phyloP scores from a whole-genome alignment of 2,113 vertebrate genomes.

The Picathartes gymnocephalus region DNA sequence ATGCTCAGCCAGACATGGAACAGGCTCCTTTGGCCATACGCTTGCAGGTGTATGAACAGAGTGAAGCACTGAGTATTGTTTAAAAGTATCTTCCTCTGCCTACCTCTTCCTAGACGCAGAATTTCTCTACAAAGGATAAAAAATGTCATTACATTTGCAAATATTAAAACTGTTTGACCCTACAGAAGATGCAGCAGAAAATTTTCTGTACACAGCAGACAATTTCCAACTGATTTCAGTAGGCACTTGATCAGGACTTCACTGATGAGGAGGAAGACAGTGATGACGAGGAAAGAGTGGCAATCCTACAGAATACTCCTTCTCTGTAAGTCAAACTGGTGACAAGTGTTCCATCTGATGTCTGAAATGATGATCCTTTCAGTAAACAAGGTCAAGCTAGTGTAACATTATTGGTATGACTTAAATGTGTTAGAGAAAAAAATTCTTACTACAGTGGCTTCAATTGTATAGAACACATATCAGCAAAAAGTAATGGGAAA shows the following conservation, averaged over 20 bases:
- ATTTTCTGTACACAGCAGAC: not conserved
- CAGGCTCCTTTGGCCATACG: not conserved
- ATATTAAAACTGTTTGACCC: not conserved
- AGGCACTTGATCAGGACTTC: not conserved
- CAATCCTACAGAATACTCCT: not conserved
- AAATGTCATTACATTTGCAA: not conserved
- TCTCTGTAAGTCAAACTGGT: not conserved
- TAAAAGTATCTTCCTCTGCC: not conserved
- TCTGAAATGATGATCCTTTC: not conserved
- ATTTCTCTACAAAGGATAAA: not conserved
- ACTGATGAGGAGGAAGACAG: not conserved
- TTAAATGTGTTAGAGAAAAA: not conserved
- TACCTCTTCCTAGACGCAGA: not conserved
- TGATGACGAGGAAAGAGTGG: not conserved
- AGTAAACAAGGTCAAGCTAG: conserved; percentile 5
- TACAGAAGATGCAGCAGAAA: not conserved
- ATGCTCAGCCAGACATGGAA: not conserved
- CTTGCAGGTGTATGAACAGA: not conserved
- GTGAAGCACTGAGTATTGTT: not conserved
- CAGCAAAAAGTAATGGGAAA: not conserved
- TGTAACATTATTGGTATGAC: not conserved
- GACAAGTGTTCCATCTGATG: not conserved
- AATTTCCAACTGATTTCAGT: not conserved
- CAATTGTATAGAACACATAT: not conserved
- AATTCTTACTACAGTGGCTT: not conserved